Percentiles rank a stretch among this genome's conserved stretches.
phyloP scores from a whole-genome alignment of 2,888 invertebrate genomes.

The Fragum sueziense region DNA sequence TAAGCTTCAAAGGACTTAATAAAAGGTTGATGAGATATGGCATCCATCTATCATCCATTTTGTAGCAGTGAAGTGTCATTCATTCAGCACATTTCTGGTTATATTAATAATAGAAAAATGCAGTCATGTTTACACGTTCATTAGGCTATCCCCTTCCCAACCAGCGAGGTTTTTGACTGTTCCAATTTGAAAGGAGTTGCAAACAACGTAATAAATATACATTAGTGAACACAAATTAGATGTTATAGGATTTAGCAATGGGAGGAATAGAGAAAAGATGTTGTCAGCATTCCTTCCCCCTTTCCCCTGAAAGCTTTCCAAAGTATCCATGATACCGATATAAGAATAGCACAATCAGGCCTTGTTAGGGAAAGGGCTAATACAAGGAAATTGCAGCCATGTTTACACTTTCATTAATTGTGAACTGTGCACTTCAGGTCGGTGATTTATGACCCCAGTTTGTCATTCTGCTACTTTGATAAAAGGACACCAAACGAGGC shows the following conservation, averaged over 20 bases:
- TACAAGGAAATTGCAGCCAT: background rate
- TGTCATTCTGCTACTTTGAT: constrained; percentile 2
- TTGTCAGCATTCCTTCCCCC: too few relatives aligned
- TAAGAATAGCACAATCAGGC: too few relatives aligned
- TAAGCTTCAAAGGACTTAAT: too few relatives aligned
- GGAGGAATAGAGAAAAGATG: too few relatives aligned
- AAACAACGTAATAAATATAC: too few relatives aligned
- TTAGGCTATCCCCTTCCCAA: background rate
- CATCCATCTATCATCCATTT: background rate
- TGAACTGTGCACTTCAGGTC: background rate
- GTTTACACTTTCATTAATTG: constrained; percentile 5
- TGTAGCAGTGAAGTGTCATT: constrained; percentile 8
- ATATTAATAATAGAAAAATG: constrained; percentile 5
- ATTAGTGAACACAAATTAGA: too few relatives aligned
- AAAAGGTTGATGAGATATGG: background rate
- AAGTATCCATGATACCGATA: too few relatives aligned
- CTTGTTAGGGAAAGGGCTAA: background rate
- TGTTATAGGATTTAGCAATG: too few relatives aligned
- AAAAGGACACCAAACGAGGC: too few relatives aligned
- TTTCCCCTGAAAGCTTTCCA: too few relatives aligned
- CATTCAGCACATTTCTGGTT: constrained; percentile 1
- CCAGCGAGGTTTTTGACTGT: too few relatives aligned
- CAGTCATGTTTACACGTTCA: constrained; percentile 5
- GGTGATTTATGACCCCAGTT: constrained; percentile 8
- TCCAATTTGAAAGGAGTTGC: too few relatives aligned